phyloP scores from a whole-genome alignment of 1,140 invertebrate genomes.

The Drosophila truncata region DNA sequence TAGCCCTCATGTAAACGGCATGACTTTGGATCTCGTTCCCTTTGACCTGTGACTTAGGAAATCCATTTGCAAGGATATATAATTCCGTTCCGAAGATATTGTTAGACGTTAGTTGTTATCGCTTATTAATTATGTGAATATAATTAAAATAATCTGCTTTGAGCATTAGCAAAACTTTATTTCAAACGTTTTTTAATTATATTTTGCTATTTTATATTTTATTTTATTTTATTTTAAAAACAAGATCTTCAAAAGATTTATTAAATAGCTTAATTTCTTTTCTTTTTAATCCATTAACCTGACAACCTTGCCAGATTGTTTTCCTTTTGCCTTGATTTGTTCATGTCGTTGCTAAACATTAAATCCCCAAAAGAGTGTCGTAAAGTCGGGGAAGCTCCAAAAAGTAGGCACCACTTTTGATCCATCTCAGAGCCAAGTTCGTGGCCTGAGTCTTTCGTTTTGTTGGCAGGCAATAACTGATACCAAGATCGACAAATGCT shows the following conservation, averaged over 20 bases:
- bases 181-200: neutral
- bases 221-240: no score
- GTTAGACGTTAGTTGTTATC: neutral
- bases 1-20: neutral
- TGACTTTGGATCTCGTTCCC: neutral
- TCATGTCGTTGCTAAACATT: neutral
- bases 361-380: conserved; percentile 7
- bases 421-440: conserved; percentile 23
- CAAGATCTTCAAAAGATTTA: neutral
- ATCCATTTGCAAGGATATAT: neutral
- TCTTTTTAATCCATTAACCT: neutral
- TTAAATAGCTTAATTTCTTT: neutral
- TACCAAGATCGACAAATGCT: neutral
- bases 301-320: neutral
- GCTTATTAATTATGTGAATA: neutral
- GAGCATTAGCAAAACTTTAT: neutral
- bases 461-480: neutral
- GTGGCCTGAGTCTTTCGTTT: conserved; percentile 65
- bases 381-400: neutral
- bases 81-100: neutral
- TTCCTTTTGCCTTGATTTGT: neutral
- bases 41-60: neutral
- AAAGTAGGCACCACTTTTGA: conserved; percentile 33
- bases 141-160: neutral
- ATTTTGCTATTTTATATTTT: neutral